Base-by-base conservation (phyloP, 2,797 vertebrate species). In the Catostomus latipinnis region DNA sequence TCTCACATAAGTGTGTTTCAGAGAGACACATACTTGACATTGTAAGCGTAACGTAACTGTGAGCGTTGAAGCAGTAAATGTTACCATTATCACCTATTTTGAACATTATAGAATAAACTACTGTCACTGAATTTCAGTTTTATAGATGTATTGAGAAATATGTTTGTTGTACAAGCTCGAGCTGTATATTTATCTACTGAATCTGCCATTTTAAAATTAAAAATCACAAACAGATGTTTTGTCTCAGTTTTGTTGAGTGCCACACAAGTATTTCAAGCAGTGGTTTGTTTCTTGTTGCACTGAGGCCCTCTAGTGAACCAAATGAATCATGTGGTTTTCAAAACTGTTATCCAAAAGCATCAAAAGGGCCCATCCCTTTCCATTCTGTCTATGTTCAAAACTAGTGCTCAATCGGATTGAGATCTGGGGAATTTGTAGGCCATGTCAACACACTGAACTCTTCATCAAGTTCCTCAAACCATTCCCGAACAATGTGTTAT, bases 181-280 rank as follows among this genome's bases (percentile, higher is more conserved):
- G 83, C 86, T 94, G 91, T 93, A 90, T 94, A 94, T 94, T 94
- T 94, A 93, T 94, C 92, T 92, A 84, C 87, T 88, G 89, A 92
- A 91, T 90, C 81, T 85, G 78, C 46, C 74, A 92, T 92, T 89
- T 87, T 88, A 88, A 90, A 88, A 93, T 89, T 92, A 92, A 93
- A 91, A 86, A 71, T 81, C 81, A 80, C 74, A 46, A 73, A 63
- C 34, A 12, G 71, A 67, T 66, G 54, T 65, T 6, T 66, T 69
- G 53, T 70, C 82, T 68, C 52, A 13, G 7, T 70, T 75, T 2
- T 78, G 45, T 48, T 85, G 48, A 57, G 76, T 84, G 85, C 72
- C 34, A 81, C 4, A 52, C 49, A 3, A 6, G 43, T 56, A 52
- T 58, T 71, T 8, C 13, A 48, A 80, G 6, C 56, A 46, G 22